Conservation (phyloP, 2,113 vertebrate genomes). For the Alectura lathami region DNA sequence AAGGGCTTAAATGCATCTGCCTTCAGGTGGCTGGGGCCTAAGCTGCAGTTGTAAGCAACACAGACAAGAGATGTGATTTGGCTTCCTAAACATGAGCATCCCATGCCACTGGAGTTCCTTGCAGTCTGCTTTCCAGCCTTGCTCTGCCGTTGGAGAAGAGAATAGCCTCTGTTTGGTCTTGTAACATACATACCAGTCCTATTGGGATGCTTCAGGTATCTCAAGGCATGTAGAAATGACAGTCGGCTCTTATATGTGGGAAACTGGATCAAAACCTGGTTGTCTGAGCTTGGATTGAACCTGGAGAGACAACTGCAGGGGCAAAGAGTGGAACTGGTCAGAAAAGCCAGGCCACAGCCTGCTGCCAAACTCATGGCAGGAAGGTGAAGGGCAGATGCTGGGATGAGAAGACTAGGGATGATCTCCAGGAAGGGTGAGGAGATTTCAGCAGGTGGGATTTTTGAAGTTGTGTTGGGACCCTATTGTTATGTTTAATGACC, state of each 20-base stretch:
- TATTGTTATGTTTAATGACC: neutral
- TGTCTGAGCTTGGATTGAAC: neutral
- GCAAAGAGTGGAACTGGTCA: neutral
- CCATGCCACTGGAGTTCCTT: neutral
- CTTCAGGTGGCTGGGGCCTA: neutral
- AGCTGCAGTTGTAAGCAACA: neutral
- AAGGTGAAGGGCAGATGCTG: neutral
- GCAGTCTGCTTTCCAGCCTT: neutral
- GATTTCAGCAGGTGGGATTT: neutral
- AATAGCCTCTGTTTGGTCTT: neutral
- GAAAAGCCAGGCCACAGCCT: neutral
- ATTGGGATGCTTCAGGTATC: neutral
- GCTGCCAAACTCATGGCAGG: neutral
- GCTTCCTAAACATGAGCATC: neutral
- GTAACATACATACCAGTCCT: neutral
- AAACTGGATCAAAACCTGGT: neutral
- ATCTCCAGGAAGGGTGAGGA: neutral
- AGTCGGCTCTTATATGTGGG: neutral
- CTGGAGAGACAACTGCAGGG: neutral
- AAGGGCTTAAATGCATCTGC: neutral
- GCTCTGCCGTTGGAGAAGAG: neutral
- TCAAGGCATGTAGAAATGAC: neutral
- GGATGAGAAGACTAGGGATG: neutral
- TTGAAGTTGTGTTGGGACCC: neutral
- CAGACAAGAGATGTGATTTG: neutral